Evolutionary conservation across 2,888 invertebrate species (phyloP).

Genomic region (Tachina lurida): DNA sequence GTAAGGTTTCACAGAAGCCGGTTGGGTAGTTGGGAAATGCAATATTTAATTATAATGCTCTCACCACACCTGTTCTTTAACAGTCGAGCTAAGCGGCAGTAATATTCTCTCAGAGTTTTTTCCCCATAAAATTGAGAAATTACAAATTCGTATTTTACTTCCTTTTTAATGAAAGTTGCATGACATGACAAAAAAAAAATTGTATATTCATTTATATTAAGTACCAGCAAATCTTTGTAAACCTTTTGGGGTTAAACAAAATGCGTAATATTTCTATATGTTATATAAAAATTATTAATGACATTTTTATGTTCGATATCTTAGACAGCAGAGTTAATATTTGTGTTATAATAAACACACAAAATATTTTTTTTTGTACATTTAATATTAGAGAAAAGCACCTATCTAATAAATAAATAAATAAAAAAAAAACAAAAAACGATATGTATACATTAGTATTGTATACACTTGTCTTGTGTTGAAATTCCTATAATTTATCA

Average conservation of each 20-base stretch:
- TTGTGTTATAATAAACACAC: conserved; percentile 58
- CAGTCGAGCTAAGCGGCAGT: too few relatives aligned
- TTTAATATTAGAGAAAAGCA: neutral
- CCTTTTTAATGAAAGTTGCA: too few relatives aligned
- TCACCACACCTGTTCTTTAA: too few relatives aligned
- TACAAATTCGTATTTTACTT: too few relatives aligned
- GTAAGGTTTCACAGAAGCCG: too few relatives aligned
- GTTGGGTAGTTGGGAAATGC: too few relatives aligned
- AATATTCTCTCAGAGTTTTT: too few relatives aligned
- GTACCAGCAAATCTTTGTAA: neutral
- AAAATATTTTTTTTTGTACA: neutral
- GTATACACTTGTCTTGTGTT: conserved; percentile 72
- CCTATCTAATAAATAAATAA: neutral
- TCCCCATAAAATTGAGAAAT: too few relatives aligned
- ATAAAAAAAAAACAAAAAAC: neutral
- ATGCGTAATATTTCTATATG: neutral
- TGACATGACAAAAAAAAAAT: too few relatives aligned
- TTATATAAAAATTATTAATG: conserved; percentile 67
- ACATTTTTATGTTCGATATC: conserved; percentile 65
- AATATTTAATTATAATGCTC: too few relatives aligned
- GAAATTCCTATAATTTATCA: conserved; percentile 80
- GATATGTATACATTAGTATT: neutral
- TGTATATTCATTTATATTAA: neutral
- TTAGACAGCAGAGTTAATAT: conserved; percentile 62
- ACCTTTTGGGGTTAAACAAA: conserved; percentile 23